Base-by-base conservation (phyloP, 2,888 invertebrate species). In the Monochamus alternatus region DNA sequence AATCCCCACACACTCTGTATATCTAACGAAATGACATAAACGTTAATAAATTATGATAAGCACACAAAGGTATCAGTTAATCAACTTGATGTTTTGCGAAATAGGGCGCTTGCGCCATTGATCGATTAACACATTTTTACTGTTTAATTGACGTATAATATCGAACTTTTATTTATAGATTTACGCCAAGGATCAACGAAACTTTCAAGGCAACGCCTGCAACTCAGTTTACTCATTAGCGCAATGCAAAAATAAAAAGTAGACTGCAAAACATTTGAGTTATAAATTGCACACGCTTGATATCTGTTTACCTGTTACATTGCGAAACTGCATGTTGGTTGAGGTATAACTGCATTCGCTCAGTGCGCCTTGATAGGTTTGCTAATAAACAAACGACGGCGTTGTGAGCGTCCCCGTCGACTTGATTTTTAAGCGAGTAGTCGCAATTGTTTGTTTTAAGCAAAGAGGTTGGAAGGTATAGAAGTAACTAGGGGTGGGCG, bases 161-260 rank as follows among this genome's bases (percentile, higher is more conserved):
- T 59, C 44, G 58, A 58, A 59, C 44, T 68, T 68, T 68, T 68
- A 68, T 68, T 68, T 68, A 58, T 68, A 68, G 68, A 68, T 22
- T 30, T 59, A 59, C 30, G 58, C 14, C 58, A 68, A 68, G 51
- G 68, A 68, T 68, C 68, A 68, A 68, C 43, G 68, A 43, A 68
- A 68, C 58, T 43, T 67, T 68, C 68, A 68, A 68, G 68, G 68
- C 58, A 68, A 68, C 55, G 32, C 52, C 8, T 68, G 47, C 47
- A 10, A 47, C 47, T 47, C 38, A 7, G 10, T 12, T 47, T 12
- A 47, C 10, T 47, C 47, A 12, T 47, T 47, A 47, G 47, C 47
- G 12, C 47, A 47, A 8, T 47, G 47, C 47, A 10, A 47, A 47
- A 12, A 47, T 47, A 7, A 47, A 47, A 47, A 47, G 12, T 2